Percentiles rank a stretch among this genome's conserved stretches.
Evolutionary conservation across 2,888 invertebrate species (phyloP).

Genomic region (Oscheius sp.): DNA sequence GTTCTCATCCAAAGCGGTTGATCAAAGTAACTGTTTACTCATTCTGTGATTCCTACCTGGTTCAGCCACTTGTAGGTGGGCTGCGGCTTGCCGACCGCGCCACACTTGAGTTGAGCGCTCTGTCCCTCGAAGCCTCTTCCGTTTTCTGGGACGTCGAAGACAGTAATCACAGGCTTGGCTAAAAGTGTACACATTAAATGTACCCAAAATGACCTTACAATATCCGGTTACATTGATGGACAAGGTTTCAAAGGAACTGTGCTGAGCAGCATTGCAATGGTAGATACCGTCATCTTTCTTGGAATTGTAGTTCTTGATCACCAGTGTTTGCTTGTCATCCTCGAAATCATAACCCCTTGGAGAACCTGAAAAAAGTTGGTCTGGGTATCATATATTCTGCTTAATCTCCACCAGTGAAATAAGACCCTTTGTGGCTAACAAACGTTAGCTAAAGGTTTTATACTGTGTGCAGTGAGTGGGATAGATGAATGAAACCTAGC

Average conservation of each 20-base stretch:
- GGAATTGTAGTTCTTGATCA: constrained; percentile 58
- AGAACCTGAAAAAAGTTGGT: constrained; percentile 48
- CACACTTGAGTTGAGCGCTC: constrained; percentile 61
- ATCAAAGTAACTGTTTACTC: constrained; percentile 5
- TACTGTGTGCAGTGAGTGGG: background rate
- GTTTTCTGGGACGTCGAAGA: constrained; percentile 58
- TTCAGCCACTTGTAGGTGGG: constrained; percentile 66
- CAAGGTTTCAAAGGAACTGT: constrained; percentile 59
- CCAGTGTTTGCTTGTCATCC: constrained; percentile 58
- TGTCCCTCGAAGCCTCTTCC: constrained; percentile 61
- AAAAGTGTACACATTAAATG: constrained; percentile 14
- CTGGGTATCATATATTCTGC: background rate
- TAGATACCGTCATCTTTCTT: constrained; percentile 65
- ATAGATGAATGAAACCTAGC: constrained; percentile 25
- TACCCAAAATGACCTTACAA: constrained; percentile 43
- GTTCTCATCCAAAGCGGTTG: background rate
- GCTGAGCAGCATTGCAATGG: constrained; percentile 64
- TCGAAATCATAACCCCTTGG: constrained; percentile 62
- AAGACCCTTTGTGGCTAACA: constrained; percentile 7
- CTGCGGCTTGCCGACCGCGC: constrained; percentile 63
- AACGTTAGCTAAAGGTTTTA: constrained; percentile 31
- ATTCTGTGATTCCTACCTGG: constrained; percentile 45
- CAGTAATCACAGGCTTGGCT: constrained; percentile 63
- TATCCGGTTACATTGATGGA: constrained; percentile 60
- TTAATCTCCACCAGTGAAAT: constrained; percentile 13